Base-by-base conservation (phyloP, 2,888 invertebrate species). In the Octonoba sinensis region DNA sequence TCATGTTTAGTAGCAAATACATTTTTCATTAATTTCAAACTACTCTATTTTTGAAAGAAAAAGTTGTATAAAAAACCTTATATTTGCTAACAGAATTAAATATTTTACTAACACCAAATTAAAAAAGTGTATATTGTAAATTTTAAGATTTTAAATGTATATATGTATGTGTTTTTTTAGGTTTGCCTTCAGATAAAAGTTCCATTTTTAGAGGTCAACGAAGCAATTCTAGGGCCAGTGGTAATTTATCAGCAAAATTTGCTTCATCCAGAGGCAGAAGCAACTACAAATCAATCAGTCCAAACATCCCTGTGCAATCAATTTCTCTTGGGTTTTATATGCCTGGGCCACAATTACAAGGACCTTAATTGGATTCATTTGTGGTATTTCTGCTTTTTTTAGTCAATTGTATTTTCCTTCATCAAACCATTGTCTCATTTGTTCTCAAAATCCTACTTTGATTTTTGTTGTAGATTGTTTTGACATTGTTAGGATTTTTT, bases 301-400 rank as follows among this genome's bases (percentile, higher is more conserved):
- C 71, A 20, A 65, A 24, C 18, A 46, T 76, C 18, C 76, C 76
- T n/a, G 57, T 76, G n/a, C 73, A 76, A 27, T 76, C 76, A n/a
- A 76, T 82, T 18, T 82, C 82, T 20, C 56, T 82, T 62, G 82
- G 82, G 56, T 82, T 82, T 82, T 82, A 82, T 56, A 76, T 82
- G 76, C 82, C 75, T 13, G 82, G 82, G 22, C 82, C 82, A 47
- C 82, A 82, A 20, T 36, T 81, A 20, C 79, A 81, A 64, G 73
- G 79, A 47, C 79, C 79, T 27, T 81, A 62, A 67, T 36, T 16
- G 16, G 44, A 4, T 13, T 8, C 36, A 36, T 36, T 36, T 36
- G 36, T 36, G 36, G 36, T 8, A 36, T 36, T 27, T 67, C 11
- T 70, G 18, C 11, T n/a, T 36, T 6, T 36, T 36, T 36, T 36